These are phyloP conservation scores for Pinctada fucata DNA, from an alignment of 2,888 invertebrate genomes.

Conservation along the genomic window DNA sequence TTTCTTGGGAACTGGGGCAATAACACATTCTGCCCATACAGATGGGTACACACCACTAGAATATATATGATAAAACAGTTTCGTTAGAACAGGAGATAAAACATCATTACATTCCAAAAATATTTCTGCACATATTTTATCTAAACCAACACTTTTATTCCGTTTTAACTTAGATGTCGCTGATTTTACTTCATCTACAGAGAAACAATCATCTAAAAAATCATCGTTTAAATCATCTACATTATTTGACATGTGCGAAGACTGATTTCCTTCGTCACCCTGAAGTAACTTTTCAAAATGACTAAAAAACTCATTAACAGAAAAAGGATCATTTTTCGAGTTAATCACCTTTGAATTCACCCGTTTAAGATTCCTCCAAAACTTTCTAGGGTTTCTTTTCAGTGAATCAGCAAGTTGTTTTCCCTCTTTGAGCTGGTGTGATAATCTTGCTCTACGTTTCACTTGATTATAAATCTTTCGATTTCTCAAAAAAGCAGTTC, in stretches of 20 bases:
- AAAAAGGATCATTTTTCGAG: not conserved
- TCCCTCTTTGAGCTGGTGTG: not conserved
- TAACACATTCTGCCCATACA: not conserved
- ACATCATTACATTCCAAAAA: not conserved
- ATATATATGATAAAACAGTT: too few species aligned
- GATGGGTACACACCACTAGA: not conserved
- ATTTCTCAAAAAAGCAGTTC: not conserved
- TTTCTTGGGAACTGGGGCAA: not conserved
- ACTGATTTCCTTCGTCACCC: not conserved
- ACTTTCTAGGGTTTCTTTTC: not conserved
- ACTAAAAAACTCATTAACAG: not conserved
- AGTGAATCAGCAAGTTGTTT: not conserved
- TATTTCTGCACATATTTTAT: not conserved
- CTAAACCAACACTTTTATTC: not conserved
- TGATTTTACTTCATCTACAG: not conserved
- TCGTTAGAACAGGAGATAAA: not conserved
- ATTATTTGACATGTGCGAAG: not conserved
- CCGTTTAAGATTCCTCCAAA: not conserved
- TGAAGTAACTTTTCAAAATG: not conserved
- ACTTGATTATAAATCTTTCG: constrained; percentile 3
- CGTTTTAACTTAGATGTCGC: not conserved
- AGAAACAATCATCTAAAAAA: not conserved
- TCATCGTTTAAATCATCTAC: not conserved
- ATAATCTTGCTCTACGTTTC: not conserved
- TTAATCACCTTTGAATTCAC: not conserved